Conservation (phyloP, 35 echinoderm and acorn worm genomes). For the Anneissia japonica region DNA sequence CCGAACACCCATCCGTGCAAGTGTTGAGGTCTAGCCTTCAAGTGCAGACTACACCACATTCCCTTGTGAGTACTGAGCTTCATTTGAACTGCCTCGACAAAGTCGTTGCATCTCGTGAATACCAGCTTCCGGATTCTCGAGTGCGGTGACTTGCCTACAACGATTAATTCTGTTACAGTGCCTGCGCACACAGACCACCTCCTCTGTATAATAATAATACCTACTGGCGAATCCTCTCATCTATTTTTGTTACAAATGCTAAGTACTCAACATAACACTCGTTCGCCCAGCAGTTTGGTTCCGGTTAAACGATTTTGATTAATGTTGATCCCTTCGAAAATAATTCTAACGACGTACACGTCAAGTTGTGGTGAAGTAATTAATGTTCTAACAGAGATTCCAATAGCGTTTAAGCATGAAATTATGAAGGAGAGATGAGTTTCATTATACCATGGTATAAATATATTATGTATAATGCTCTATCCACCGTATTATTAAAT, state of each 20-base stretch:
- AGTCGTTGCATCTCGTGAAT: background rate
- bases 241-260: background rate
- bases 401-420: no score
- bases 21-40: background rate
- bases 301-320: background rate
- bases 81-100: background rate
- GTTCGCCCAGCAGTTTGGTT: background rate
- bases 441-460: no score
- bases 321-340: background rate
- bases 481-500: no score
- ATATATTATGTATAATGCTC: no score
- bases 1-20: background rate
- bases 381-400: no score
- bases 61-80: background rate
- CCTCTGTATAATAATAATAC: background rate
- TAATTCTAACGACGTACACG: background rate
- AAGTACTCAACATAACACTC: no score
- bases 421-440: no score
- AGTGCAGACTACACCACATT: background rate
- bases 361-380: no score
- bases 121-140: background rate
- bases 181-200: background rate
- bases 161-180: background rate
- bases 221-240: background rate
- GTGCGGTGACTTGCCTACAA: background rate